phyloP scores from a whole-genome alignment of 2,888 invertebrate genomes.

The Ptycholaimellus sp. region DNA sequence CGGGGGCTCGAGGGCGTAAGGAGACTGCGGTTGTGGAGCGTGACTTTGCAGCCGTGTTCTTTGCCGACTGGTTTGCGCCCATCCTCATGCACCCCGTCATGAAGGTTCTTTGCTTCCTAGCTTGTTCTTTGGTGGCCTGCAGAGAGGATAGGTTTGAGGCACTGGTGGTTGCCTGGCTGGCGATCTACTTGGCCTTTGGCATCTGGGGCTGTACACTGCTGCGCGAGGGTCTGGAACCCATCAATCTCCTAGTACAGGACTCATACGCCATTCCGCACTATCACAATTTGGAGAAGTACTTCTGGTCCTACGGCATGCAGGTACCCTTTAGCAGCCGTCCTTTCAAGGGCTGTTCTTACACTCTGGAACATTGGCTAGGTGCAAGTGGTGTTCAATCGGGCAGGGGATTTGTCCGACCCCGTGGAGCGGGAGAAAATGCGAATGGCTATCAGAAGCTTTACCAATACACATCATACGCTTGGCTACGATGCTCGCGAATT shows the following conservation, averaged over 20 bases:
- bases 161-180: conserved; percentile 14
- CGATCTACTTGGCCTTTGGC: conserved; percentile 13
- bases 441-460: neutral
- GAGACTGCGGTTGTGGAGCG: neutral
- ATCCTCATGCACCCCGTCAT: conserved; percentile 17
- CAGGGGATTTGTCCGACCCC: conserved; percentile 13
- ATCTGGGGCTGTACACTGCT: conserved; percentile 15
- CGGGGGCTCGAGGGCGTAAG: neutral
- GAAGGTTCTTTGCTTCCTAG: too few species aligned
- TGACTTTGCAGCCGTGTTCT: neutral
- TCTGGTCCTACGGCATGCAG: conserved; percentile 15
- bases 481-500: conserved; percentile 13
- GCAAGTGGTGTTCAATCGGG: conserved; percentile 12
- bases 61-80: conserved; percentile 12
- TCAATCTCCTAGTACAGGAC: conserved; percentile 14
- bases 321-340: conserved; percentile 7
- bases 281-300: conserved; percentile 12
- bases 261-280: conserved; percentile 17
- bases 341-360: neutral
- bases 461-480: neutral
- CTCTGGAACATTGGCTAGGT: neutral
- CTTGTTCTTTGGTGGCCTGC: too few species aligned
- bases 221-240: conserved; percentile 16
- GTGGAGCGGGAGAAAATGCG: conserved; percentile 9
- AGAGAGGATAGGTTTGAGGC: too few species aligned